These are phyloP conservation scores for Leucophenga montana DNA, from an alignment of 2,888 invertebrate species.

Conservation along the genomic window DNA sequence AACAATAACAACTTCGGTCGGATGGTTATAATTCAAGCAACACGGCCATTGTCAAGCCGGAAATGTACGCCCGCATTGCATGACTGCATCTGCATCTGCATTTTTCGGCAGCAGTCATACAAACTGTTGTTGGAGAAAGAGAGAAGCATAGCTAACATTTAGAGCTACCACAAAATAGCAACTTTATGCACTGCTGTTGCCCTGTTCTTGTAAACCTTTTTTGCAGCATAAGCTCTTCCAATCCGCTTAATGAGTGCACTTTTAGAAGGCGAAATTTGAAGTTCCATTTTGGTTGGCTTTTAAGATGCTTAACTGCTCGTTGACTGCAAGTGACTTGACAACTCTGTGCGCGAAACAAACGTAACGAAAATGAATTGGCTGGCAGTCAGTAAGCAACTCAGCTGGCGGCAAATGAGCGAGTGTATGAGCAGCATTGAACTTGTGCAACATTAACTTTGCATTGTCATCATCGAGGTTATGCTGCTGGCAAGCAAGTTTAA, in stretches of 20 bases:
- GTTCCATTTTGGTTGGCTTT: background rate
- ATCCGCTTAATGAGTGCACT: conserved; percentile 5
- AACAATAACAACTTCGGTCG: background rate
- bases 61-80: conserved; percentile 6
- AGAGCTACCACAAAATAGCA: background rate
- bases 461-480: background rate
- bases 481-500: background rate
- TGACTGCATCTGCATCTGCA: background rate
- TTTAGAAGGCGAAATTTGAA: too few relatives aligned
- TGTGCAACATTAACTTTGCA: conserved; percentile 17
- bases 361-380: background rate
- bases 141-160: too few relatives aligned
- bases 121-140: background rate
- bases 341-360: conserved; percentile 17
- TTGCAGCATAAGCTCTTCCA: background rate
- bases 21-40: background rate
- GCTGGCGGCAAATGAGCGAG: background rate
- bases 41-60: conserved; percentile 8
- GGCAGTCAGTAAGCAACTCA: background rate
- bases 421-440: conserved; percentile 22
- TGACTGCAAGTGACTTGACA: conserved; percentile 6
- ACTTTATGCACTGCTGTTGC: background rate
- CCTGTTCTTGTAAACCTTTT: background rate
- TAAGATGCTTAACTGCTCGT: conserved; percentile 13
- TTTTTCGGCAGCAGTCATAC: conserved; percentile 2